These are phyloP conservation scores for Gephyroberyx darwinii DNA, from an alignment of 2,797 vertebrate genomes.

Conservation along the genomic window DNA sequence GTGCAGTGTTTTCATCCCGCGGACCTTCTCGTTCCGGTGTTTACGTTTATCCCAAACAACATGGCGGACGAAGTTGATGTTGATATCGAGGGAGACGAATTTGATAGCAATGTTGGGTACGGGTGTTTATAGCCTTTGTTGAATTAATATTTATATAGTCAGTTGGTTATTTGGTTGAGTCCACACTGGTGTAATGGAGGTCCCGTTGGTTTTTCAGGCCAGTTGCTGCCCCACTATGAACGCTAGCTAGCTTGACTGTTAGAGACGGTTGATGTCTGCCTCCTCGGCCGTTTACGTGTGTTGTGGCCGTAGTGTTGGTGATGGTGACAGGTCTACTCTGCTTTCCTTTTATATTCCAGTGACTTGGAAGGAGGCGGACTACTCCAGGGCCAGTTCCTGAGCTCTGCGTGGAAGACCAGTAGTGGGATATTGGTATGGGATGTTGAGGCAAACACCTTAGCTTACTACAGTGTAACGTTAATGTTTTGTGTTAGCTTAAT, in stretches of 20 bases:
- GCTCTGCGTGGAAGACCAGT: slow-evolving; percentile 89
- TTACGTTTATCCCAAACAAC: slow-evolving; percentile 58
- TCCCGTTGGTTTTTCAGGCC: neutral
- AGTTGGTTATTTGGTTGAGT: neutral
- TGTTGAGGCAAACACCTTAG: neutral
- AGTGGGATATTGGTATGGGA: slow-evolving; percentile 85
- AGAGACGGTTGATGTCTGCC: neutral
- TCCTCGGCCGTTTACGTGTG: neutral
- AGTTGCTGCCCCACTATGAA: neutral
- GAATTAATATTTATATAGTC: fast-evolving
- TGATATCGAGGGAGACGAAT: slow-evolving; percentile 84
- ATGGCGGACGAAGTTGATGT: slow-evolving; percentile 85
- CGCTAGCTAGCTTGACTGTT: neutral
- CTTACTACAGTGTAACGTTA: neutral
- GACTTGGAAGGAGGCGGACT: slow-evolving; percentile 76
- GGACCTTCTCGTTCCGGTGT: slow-evolving; percentile 25
- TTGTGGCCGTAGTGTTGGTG: neutral
- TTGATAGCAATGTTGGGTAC: slow-evolving; percentile 69
- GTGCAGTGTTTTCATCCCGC: fast-evolving
- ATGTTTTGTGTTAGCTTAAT: neutral
- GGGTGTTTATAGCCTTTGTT: fast-evolving
- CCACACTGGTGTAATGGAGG: fast-evolving
- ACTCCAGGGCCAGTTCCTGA: slow-evolving; percentile 87
- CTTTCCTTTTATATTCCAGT: slow-evolving; percentile 69
- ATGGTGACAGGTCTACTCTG: neutral